Percentiles rank a stretch among this genome's conserved stretches.
phyloP scores from a whole-genome alignment of 2,797 vertebrate species.

The Phoebastria nigripes region DNA sequence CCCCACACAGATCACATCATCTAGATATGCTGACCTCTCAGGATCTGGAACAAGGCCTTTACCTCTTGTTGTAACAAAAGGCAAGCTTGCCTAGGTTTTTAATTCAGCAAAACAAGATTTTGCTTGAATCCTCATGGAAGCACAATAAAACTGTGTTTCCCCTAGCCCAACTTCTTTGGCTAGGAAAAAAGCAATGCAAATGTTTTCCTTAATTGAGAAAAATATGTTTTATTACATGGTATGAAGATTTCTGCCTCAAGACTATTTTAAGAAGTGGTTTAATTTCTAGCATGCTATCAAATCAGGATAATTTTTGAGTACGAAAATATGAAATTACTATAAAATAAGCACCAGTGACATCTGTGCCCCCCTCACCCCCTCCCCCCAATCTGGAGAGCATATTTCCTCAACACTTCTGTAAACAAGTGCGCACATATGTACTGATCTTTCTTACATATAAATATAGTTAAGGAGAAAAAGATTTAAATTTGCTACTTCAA shows the following conservation, averaged over 20 bases:
- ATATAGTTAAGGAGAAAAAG: too few relatives aligned
- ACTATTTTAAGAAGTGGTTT: neutral
- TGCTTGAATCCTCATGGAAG: neutral
- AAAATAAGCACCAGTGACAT: neutral
- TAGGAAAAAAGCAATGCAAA: neutral
- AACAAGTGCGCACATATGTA: neutral
- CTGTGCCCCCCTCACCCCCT: neutral
- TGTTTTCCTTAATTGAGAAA: neutral
- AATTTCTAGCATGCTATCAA: neutral
- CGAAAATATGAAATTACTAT: neutral
- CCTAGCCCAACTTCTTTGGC: neutral
- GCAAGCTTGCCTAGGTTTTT: neutral
- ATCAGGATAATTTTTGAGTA: neutral
- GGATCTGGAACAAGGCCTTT: neutral
- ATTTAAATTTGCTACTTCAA: neutral
- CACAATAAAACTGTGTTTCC: neutral
- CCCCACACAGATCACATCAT: fast-evolving
- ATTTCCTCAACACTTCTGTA: neutral
- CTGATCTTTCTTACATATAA: neutral
- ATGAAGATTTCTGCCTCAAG: neutral
- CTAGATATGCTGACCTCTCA: neutral
- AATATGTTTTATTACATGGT: neutral
- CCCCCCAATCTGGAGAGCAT: neutral
- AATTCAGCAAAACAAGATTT: neutral
- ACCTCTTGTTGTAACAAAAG: neutral